Conservation (phyloP, 2,113 vertebrate genomes). For the Rana temporaria region DNA sequence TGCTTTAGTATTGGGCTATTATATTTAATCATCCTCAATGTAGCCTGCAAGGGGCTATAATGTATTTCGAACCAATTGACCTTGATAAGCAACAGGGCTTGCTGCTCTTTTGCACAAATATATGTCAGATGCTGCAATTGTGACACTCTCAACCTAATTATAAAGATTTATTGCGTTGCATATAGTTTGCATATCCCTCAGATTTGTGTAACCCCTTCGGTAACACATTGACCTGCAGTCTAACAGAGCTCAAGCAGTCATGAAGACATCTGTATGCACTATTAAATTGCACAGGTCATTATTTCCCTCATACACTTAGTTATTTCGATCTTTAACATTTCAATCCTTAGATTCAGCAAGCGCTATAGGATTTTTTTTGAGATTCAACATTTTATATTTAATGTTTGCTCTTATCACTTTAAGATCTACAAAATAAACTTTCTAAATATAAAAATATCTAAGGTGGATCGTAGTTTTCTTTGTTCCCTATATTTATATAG, state of each 20-base stretch:
- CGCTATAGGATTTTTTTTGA: too few relatives aligned
- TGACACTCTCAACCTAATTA: constrained; percentile 54
- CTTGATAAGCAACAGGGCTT: constrained; percentile 53
- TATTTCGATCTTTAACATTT: too few relatives aligned
- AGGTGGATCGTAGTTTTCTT: too few relatives aligned
- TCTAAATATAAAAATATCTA: too few relatives aligned
- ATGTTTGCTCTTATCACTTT: too few relatives aligned
- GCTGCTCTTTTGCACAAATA: constrained; percentile 42
- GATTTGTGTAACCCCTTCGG: constrained; percentile 28
- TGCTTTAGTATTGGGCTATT: constrained; percentile 39
- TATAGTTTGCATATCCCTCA: constrained; percentile 44
- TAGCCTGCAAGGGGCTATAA: constrained; percentile 42
- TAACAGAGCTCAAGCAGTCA: constrained; percentile 6
- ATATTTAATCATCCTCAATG: constrained; percentile 44
- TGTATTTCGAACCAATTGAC: constrained; percentile 52
- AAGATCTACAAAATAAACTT: too few relatives aligned
- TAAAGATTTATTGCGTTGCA: constrained; percentile 51
- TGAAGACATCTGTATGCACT: constrained; percentile 9
- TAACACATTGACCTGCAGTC: constrained; percentile 18
- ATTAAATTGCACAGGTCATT: not conserved
- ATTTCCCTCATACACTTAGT: not conserved
- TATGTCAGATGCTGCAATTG: constrained; percentile 36
- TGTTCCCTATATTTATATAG: too few relatives aligned
- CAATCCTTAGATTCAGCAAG: too few relatives aligned
- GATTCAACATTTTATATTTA: too few relatives aligned